Percentiles rank a stretch among this genome's conserved stretches.
phyloP scores from a whole-genome alignment of 2,797 vertebrate species.

The Crocidura indochinensis region DNA sequence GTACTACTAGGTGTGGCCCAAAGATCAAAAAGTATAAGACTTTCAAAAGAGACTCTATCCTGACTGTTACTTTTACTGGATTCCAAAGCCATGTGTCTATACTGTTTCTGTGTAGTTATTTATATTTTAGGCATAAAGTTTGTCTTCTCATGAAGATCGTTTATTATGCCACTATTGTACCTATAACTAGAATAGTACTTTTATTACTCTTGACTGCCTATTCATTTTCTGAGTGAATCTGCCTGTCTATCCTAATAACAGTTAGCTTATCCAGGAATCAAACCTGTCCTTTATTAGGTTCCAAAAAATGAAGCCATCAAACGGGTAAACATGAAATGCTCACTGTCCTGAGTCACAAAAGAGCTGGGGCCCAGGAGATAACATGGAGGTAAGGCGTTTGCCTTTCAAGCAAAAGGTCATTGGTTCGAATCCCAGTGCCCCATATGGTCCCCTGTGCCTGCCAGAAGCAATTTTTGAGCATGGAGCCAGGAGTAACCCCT shows the following conservation, averaged over 20 bases:
- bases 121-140: background rate
- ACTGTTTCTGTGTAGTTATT: background rate
- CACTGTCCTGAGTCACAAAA: background rate
- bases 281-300: background rate
- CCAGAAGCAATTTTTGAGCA: too few relatives aligned
- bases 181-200: background rate
- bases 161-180: background rate
- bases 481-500: too few relatives aligned
- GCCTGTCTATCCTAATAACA: constrained; percentile 9
- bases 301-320: background rate
- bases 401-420: too few relatives aligned
- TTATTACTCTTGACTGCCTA: background rate
- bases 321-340: background rate
- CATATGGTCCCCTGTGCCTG: too few relatives aligned
- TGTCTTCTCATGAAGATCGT: background rate
- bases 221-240: constrained; percentile 32
- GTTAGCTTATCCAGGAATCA: background rate
- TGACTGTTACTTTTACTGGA: background rate
- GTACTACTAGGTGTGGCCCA: too few relatives aligned
- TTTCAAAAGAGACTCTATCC: background rate
- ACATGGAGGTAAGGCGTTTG: too few relatives aligned
- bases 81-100: background rate
- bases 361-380: too few relatives aligned
- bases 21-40: too few relatives aligned
- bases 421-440: too few relatives aligned